Conservation (phyloP, 2,797 vertebrate species). For the Sphenodon punctatus region DNA sequence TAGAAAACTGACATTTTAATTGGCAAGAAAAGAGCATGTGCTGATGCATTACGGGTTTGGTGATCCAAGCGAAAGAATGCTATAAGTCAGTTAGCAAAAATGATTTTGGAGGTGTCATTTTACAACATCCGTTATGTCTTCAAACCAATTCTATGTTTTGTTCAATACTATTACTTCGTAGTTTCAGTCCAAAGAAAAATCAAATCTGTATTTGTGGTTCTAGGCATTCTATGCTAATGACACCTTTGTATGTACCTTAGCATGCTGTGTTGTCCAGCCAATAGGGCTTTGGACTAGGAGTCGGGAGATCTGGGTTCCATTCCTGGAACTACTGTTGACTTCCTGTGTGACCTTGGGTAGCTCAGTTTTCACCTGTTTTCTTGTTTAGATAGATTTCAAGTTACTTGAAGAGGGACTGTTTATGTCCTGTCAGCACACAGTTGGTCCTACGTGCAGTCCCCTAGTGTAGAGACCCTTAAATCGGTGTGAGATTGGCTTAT, state of each 20-base stretch:
- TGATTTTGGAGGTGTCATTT: background rate
- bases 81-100: background rate
- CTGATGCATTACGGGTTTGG: background rate
- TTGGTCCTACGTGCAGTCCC: too few species aligned
- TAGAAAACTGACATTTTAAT: background rate
- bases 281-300: background rate
- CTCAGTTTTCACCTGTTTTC: slow-evolving; percentile 4
- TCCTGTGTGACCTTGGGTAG: slow-evolving; percentile 4
- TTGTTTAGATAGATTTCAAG: too few species aligned
- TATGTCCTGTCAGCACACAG: too few species aligned
- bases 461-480: too few species aligned
- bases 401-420: too few species aligned
- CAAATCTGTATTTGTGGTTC: too few species aligned
- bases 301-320: background rate
- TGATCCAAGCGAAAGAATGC: background rate
- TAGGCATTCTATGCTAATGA: too few species aligned
- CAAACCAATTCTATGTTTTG: too few species aligned
- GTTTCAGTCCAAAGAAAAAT: too few species aligned
- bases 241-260: background rate
- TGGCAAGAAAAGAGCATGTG: background rate
- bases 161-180: too few species aligned
- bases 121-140: too few species aligned
- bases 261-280: background rate
- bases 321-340: background rate
- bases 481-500: too few species aligned